Evolutionary conservation across 2,888 invertebrate species (phyloP).

Genomic region (Scaptodrosophila latifasciaeformis): DNA sequence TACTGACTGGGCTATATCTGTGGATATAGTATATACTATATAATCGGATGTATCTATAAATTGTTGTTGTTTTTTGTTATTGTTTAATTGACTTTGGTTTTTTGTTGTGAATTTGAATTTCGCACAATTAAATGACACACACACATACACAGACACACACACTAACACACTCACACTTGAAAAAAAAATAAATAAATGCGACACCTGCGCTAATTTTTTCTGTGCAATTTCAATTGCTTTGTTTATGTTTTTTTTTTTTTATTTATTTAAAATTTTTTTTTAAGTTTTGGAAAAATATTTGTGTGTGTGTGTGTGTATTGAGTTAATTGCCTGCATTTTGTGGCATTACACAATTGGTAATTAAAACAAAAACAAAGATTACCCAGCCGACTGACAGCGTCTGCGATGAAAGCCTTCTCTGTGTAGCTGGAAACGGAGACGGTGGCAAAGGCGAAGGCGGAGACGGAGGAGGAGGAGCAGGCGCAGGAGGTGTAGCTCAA

Average conservation of each 20-base stretch:
- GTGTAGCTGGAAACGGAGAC: conserved; percentile 10
- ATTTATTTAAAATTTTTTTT: too few relatives aligned
- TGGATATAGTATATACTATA: conserved; percentile 2
- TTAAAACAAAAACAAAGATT: too few relatives aligned
- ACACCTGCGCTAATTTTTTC: conserved; percentile 18
- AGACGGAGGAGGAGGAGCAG: too few relatives aligned
- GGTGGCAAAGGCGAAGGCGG: neutral
- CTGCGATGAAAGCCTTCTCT: too few relatives aligned
- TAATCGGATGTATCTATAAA: neutral
- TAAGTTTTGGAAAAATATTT: too few relatives aligned
- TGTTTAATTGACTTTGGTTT: too few relatives aligned
- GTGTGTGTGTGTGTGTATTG: too few relatives aligned
- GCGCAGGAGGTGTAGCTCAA: too few relatives aligned
- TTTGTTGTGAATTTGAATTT: too few relatives aligned
- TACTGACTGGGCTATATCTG: neutral
- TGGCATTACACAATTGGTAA: conserved; percentile 37
- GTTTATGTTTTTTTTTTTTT: conserved; percentile 27
- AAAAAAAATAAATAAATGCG: too few relatives aligned
- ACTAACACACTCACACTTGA: too few relatives aligned
- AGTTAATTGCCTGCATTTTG: conserved; percentile 17
- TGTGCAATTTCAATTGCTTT: conserved; percentile 35
- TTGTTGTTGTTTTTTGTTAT: conserved; percentile 25
- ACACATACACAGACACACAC: conserved; percentile 5
- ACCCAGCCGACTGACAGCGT: too few relatives aligned
- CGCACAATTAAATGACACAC: conserved; percentile 54